Percentiles rank a stretch among this genome's conserved stretches.
These are phyloP conservation scores for Drosophila mauritiana DNA, from an alignment of 1,140 invertebrate species.

Conservation along the genomic window DNA sequence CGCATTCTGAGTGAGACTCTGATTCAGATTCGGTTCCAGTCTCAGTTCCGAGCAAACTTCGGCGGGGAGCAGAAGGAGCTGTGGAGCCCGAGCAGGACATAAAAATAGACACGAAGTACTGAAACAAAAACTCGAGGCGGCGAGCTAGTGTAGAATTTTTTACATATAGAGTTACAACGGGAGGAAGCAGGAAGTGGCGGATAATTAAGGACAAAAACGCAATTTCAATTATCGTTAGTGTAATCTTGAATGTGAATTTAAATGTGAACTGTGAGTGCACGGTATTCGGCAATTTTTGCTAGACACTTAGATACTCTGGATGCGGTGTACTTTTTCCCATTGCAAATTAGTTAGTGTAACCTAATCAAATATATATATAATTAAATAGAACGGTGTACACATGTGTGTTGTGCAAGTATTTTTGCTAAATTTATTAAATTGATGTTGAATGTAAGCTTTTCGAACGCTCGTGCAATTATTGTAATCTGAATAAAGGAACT, in stretches of 20 bases:
- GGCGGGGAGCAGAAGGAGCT: slow-evolving; percentile 21
- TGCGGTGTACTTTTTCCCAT: slow-evolving; percentile 48
- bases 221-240: slow-evolving; percentile 49
- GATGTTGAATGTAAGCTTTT: slow-evolving; percentile 28
- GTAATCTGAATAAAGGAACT: slow-evolving; percentile 15
- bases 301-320: slow-evolving; percentile 33
- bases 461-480: slow-evolving; percentile 30
- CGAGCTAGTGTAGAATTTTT: slow-evolving; percentile 32
- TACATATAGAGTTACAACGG: slow-evolving; percentile 18
- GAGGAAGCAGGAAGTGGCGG: slow-evolving; percentile 18
- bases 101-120: slow-evolving; percentile 38
- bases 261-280: slow-evolving; percentile 24
- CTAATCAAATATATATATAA: slow-evolving; percentile 55
- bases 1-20: slow-evolving; percentile 3
- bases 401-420: slow-evolving; percentile 50
- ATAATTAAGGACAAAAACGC: slow-evolving; percentile 28
- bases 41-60: slow-evolving; percentile 29
- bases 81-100: slow-evolving; percentile 31
- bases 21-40: slow-evolving; percentile 9
- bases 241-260: slow-evolving; percentile 38
- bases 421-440: slow-evolving; percentile 62
- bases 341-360: slow-evolving; percentile 64
- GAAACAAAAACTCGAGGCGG: slow-evolving; percentile 40
- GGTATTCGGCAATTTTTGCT: slow-evolving; percentile 5
- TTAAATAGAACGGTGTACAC: slow-evolving; percentile 25